phyloP scores from a whole-genome alignment of 2,113 vertebrate species.

The Montifringilla adamsi region DNA sequence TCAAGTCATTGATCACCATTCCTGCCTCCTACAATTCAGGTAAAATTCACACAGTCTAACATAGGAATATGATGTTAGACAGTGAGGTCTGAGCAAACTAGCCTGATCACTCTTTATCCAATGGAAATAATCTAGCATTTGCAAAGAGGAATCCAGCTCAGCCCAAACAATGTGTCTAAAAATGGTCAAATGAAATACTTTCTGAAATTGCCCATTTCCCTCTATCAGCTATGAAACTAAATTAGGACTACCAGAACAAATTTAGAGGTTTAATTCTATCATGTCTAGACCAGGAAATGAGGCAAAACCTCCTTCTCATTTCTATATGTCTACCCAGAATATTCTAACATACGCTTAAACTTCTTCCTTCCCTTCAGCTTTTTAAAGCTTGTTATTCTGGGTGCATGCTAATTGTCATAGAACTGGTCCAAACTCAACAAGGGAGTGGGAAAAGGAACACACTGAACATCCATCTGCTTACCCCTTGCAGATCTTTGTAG shows the following conservation, averaged over 20 bases:
- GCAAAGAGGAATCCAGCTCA: not conserved
- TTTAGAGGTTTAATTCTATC: not conserved
- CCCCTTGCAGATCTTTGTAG: not conserved
- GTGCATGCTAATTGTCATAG: not conserved
- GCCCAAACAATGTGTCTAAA: not conserved
- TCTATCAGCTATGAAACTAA: not conserved
- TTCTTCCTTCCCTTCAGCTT: not conserved
- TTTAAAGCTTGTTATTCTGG: not conserved
- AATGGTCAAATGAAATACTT: not conserved
- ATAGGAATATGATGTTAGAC: not conserved
- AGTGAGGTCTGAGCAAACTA: not conserved
- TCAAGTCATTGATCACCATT: not conserved
- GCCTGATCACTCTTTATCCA: not conserved
- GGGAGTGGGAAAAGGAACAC: constrained; percentile 22
- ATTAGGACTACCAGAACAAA: not conserved
- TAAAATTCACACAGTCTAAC: not conserved
- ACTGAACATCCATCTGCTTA: constrained; percentile 40
- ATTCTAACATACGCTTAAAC: not conserved
- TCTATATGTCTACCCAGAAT: not conserved
- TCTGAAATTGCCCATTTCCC: not conserved
- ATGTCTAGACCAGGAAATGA: not conserved
- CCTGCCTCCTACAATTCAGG: not conserved
- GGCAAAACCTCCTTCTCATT: not conserved
- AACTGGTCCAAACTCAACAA: constrained; percentile 7
- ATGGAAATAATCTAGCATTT: not conserved